A percentile compares a stretch with the other conserved stretches of the same genome.
Evolutionary conservation across 92 coral and sea anemone species (phyloP).

Genomic region (Anthopleura xanthogrammica): DNA sequence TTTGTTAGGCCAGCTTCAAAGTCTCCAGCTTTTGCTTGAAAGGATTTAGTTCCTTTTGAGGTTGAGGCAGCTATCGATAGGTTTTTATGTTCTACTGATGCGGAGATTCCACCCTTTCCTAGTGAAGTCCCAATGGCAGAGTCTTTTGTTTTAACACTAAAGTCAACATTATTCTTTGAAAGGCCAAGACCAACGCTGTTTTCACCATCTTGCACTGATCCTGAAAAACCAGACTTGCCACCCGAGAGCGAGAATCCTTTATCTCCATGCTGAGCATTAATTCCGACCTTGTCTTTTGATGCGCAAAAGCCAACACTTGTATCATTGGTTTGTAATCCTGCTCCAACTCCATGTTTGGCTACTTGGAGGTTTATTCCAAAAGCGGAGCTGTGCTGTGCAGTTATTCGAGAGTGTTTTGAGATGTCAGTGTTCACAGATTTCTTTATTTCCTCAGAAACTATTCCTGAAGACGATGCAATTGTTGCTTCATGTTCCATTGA

Average conservation of each 20-base stretch:
- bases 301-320: slow-evolving; percentile 37
- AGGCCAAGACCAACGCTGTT: slow-evolving; percentile 39
- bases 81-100: slow-evolving; percentile 48
- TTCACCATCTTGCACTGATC: slow-evolving; percentile 52
- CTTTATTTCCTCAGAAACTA: slow-evolving; percentile 41
- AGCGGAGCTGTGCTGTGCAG: slow-evolving; percentile 32
- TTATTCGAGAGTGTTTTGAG: slow-evolving; percentile 38
- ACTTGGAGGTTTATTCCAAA: slow-evolving; percentile 42
- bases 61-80: slow-evolving; percentile 30
- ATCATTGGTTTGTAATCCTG: slow-evolving; percentile 46
- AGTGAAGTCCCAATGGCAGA: slow-evolving; percentile 46
- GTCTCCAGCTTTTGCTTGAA: slow-evolving; percentile 22
- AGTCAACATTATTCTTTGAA: slow-evolving; percentile 32
- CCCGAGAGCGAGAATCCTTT: slow-evolving; percentile 48
- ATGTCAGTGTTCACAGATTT: slow-evolving; percentile 55
- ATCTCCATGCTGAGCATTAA: slow-evolving; percentile 48
- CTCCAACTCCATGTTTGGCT: slow-evolving; percentile 43
- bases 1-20: too few relatives aligned
- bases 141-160: slow-evolving; percentile 30
- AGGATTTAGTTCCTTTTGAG: slow-evolving; percentile 36
- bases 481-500: slow-evolving; percentile 60
- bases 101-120: slow-evolving; percentile 42
- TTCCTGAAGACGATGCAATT: slow-evolving; percentile 55
- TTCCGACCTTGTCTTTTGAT: slow-evolving; percentile 40
- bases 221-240: slow-evolving; percentile 45